These are phyloP conservation scores for Papilio polytes DNA, from an alignment of 1,140 invertebrate genomes.

Conservation along the genomic window DNA sequence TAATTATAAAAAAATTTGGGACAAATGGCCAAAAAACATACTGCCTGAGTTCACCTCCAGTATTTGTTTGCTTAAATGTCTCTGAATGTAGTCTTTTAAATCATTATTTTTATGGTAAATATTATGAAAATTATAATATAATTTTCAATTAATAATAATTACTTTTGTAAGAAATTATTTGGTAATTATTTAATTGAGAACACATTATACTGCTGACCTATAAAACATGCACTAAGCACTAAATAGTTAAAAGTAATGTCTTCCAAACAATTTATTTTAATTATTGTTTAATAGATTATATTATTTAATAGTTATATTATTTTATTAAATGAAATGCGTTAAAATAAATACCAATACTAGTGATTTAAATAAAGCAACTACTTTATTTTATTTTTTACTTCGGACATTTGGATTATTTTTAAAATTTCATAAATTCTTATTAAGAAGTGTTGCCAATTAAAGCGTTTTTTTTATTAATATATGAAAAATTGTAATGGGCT, in stretches of 20 bases:
- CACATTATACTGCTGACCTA: neutral
- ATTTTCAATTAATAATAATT: neutral
- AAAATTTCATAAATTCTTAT: neutral
- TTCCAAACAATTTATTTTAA: neutral
- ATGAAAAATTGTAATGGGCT: neutral
- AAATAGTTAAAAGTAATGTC: neutral
- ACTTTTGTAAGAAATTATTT: neutral
- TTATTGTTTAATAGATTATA: neutral
- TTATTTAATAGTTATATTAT: neutral
- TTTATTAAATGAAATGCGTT: constrained; percentile 6
- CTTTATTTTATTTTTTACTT: neutral
- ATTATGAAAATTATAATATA: neutral
- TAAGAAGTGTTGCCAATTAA: neutral
- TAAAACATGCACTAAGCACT: neutral
- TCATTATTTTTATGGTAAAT: neutral
- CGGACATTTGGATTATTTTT: neutral
- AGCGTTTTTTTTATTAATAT: neutral
- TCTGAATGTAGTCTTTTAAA: neutral
- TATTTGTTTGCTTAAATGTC: neutral
- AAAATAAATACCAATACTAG: neutral
- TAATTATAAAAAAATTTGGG: neutral
- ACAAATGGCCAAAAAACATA: neutral
- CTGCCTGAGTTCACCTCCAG: neutral
- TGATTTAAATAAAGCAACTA: neutral
- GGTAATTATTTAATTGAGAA: neutral